Evolutionary conservation across 2,888 invertebrate species (phyloP), one percentile per base, ranked within the genome.

Genomic region (Cryptocheilus praepositus): DNA sequence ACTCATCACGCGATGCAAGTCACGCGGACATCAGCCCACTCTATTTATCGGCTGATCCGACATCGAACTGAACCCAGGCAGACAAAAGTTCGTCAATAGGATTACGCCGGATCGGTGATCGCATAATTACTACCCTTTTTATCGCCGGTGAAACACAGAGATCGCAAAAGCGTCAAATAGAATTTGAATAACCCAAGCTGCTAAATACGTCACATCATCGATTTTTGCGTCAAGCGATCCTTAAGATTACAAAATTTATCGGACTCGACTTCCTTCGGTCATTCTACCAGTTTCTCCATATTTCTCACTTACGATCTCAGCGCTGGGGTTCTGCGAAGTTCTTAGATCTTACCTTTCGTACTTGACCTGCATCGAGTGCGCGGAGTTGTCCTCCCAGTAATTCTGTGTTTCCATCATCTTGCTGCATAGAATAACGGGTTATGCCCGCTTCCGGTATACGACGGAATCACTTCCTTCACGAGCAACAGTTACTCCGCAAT

Each of bases 321-420:
- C 36, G 36, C 3, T 36, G 11, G 11, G 36, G 36, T 4, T 36
- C 4, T 1, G 1, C 36, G 13, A 11, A 36, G 36, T 11, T 36
- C 36, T 25, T 25, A 25, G 36, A 1, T 11, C 89, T 88, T 83
- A 91, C 91, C 90, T 90, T 83, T 91, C 91, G 82, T 89, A 91
- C 83, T 91, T 91, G 54, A 91, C 89, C 81, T 90, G 90, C 88
- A 88, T 87, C 83, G 90, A 83, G 88, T 89, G 86, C 83, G 88
- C 88, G 66, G 90, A 88, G 83, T 87, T 90, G 76, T 91, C 91
- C 83, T 91, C 91, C 91, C 91, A 91, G 82, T 89, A 91, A 77
- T 88, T 88, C 82, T 90, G 90, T 72, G 90, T 89, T 79, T 88
- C 88, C 88, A 88, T 88, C 87, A 88, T 88, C 76, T 81, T 85